Evolutionary conservation across 1,140 invertebrate genomes (phyloP).

Genomic region (Coenobita brevimanus): DNA sequence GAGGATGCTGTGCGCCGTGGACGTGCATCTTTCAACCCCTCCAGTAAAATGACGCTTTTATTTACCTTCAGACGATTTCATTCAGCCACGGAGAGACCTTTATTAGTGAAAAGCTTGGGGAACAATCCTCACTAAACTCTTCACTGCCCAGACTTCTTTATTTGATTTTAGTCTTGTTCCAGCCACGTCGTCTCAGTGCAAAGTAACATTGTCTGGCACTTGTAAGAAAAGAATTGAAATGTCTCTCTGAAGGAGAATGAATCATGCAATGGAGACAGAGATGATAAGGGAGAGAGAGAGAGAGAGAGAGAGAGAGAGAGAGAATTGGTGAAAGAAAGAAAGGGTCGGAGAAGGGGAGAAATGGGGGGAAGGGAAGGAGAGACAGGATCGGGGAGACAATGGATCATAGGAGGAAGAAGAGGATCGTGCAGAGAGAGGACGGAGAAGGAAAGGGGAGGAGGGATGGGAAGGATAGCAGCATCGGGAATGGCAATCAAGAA

Average conservation of each 20-base stretch:
- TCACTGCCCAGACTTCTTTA: no score
- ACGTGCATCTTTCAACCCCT: no score
- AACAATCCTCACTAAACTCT: no score
- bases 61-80: no score
- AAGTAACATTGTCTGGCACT: not conserved
- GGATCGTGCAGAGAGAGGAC: not conserved
- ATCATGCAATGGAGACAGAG: not conserved
- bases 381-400: not conserved
- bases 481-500: not conserved
- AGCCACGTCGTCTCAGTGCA: no score
- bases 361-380: not conserved
- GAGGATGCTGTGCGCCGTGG: no score
- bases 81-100: no score
- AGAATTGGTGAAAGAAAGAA: not conserved
- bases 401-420: not conserved
- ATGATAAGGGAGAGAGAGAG: not conserved
- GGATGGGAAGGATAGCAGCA: not conserved
- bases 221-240: not conserved
- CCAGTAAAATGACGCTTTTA: no score
- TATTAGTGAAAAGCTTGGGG: no score
- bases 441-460: not conserved
- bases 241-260: not conserved
- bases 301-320: not conserved
- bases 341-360: not conserved
- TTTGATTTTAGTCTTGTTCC: no score